These are phyloP conservation scores for Eutrigla gurnardus DNA, from an alignment of 2,797 vertebrate genomes.

Conservation along the genomic window DNA sequence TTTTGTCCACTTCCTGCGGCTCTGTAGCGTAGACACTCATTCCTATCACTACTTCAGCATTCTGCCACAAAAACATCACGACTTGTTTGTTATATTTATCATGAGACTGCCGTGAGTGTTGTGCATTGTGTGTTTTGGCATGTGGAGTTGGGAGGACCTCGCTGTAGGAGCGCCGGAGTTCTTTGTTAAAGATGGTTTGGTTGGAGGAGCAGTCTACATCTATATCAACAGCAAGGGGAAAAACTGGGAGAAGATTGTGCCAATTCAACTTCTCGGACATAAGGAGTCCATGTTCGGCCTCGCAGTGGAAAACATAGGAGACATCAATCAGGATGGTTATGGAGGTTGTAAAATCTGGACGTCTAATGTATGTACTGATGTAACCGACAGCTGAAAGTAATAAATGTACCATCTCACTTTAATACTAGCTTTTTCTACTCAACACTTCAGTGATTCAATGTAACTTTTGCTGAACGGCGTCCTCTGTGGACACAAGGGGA, in stretches of 20 bases:
- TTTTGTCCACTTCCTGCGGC: too few relatives aligned
- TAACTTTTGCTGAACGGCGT: not conserved
- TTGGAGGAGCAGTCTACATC: constrained; percentile 91
- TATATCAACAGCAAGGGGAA: constrained; percentile 88
- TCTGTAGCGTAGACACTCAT: too few relatives aligned
- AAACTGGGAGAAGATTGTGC: constrained; percentile 85
- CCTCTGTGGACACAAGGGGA: not conserved
- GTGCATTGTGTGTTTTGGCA: not conserved
- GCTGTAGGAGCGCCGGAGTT: constrained; percentile 93
- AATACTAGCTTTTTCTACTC: too few relatives aligned
- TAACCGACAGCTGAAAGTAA: not conserved
- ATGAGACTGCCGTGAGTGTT: not conserved
- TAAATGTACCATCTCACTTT: too few relatives aligned
- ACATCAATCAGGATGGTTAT: constrained; percentile 91
- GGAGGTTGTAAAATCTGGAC: constrained; percentile 80
- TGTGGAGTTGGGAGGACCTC: constrained; percentile 92
- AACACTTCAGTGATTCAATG: not conserved
- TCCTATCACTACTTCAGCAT: not conserved
- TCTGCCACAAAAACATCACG: not conserved
- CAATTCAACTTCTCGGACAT: constrained; percentile 85
- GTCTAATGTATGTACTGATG: not conserved
- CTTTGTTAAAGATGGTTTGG: constrained; percentile 85
- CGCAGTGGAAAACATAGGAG: constrained; percentile 91
- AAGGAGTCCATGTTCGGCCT: constrained; percentile 94
- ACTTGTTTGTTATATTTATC: not conserved